Evolutionary conservation across 1,140 invertebrate genomes (phyloP).

Genomic region (Drosophila kepulauana): DNA sequence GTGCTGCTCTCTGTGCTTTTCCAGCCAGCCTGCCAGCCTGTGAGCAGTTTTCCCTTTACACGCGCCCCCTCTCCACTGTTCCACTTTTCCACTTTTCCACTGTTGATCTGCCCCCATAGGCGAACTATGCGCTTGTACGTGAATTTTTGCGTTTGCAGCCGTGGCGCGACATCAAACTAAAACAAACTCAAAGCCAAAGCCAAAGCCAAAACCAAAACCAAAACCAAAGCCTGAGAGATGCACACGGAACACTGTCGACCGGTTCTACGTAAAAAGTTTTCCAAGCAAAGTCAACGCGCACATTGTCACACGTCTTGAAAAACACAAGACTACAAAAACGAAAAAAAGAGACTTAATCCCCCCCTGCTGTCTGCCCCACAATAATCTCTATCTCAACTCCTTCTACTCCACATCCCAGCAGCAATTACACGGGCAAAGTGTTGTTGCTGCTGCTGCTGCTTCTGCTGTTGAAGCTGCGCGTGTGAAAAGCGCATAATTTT

Average conservation of each 20-base stretch:
- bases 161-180: slow-evolving; percentile 24
- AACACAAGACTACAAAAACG: background rate
- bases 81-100: background rate
- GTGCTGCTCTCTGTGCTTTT: background rate
- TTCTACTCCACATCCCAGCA: slow-evolving; percentile 40
- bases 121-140: slow-evolving; percentile 18
- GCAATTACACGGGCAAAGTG: slow-evolving; percentile 68
- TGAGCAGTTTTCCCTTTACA: slow-evolving; percentile 19
- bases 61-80: background rate
- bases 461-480: slow-evolving; percentile 47
- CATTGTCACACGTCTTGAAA: slow-evolving; percentile 52
- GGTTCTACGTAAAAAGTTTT: slow-evolving; percentile 70
- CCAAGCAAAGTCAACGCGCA: slow-evolving; percentile 57
- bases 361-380: background rate
- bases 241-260: slow-evolving; percentile 46
- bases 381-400: slow-evolving; percentile 1
- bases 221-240: slow-evolving; percentile 38
- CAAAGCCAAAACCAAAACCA: slow-evolving; percentile 41
- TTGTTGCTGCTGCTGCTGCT: slow-evolving; percentile 19
- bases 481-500: slow-evolving; percentile 84
- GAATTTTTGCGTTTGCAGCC: slow-evolving; percentile 37
- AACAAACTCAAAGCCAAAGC: slow-evolving; percentile 39
- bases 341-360: background rate
- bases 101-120: background rate
- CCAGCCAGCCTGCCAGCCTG: background rate